Evolutionary conservation across 2,113 vertebrate genomes (phyloP).

Genomic region (Budorcas taxicolor): DNA sequence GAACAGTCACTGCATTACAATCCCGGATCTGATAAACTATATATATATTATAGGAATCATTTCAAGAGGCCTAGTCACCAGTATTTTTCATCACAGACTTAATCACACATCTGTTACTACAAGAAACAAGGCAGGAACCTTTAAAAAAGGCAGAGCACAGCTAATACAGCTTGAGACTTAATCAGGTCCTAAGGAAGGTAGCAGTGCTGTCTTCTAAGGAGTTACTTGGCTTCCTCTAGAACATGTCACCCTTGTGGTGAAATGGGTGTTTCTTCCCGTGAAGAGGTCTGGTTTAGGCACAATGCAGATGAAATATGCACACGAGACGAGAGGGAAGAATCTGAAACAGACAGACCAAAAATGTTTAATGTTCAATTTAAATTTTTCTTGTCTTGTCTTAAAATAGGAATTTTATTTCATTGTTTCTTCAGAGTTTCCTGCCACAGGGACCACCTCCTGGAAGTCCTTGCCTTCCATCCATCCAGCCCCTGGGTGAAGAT

Average conservation of each 20-base stretch:
- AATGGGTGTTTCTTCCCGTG: not conserved
- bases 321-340: not conserved
- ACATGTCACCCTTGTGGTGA: not conserved
- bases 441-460: not conserved
- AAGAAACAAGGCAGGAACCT: not conserved
- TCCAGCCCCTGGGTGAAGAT: not conserved
- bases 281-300: not conserved
- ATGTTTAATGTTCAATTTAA: fast-evolving
- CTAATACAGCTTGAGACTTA: fast-evolving
- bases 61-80: not conserved
- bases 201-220: not conserved
- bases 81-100: not conserved
- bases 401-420: not conserved
- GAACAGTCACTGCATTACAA: not conserved
- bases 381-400: not conserved
- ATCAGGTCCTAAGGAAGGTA: not conserved
- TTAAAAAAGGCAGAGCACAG: fast-evolving
- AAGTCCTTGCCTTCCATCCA: too few species aligned
- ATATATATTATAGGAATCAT: not conserved
- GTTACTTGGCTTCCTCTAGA: not conserved
- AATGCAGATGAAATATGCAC: not conserved
- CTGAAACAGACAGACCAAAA: not conserved
- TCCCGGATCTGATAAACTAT: not conserved
- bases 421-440: not conserved
- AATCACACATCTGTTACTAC: fast-evolving